phyloP scores from a whole-genome alignment of 1,140 invertebrate genomes.

The Bombus difficillimus region DNA sequence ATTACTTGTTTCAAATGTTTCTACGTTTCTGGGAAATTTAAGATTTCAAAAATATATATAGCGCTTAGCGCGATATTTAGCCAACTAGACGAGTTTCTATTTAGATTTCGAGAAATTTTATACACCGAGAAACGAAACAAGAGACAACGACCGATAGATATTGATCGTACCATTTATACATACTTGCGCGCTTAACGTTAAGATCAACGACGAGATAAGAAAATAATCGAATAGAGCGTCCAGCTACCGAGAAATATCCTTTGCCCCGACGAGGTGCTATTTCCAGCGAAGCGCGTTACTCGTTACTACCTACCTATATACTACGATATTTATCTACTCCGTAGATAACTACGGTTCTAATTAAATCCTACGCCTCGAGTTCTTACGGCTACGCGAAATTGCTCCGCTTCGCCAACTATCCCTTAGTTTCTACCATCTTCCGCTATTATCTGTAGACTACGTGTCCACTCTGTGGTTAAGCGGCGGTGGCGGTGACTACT shows the following conservation, averaged over 20 bases:
- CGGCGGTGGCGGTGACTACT: accelerated
- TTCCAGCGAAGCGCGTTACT: too few species aligned
- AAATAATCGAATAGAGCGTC: too few species aligned
- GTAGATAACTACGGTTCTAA: neutral
- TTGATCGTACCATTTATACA: too few species aligned
- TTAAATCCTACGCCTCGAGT: neutral
- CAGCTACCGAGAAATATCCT: too few species aligned
- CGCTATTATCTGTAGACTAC: accelerated
- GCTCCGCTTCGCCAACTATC: neutral
- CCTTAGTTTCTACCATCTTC: neutral
- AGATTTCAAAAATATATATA: accelerated
- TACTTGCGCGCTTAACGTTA: accelerated
- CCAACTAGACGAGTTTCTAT: too few species aligned
- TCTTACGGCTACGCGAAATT: neutral
- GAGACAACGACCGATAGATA: too few species aligned
- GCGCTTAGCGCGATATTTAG: too few species aligned
- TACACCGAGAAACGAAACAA: too few species aligned
- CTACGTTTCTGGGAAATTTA: accelerated
- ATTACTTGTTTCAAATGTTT: neutral
- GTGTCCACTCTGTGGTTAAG: neutral
- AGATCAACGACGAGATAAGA: too few species aligned
- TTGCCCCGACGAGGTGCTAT: too few species aligned
- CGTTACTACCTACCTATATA: too few species aligned
- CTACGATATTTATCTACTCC: neutral
- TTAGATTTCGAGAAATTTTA: too few species aligned